Evolutionary conservation across 2,888 invertebrate genomes (phyloP).

Genomic region (Hyppa rectilinea): DNA sequence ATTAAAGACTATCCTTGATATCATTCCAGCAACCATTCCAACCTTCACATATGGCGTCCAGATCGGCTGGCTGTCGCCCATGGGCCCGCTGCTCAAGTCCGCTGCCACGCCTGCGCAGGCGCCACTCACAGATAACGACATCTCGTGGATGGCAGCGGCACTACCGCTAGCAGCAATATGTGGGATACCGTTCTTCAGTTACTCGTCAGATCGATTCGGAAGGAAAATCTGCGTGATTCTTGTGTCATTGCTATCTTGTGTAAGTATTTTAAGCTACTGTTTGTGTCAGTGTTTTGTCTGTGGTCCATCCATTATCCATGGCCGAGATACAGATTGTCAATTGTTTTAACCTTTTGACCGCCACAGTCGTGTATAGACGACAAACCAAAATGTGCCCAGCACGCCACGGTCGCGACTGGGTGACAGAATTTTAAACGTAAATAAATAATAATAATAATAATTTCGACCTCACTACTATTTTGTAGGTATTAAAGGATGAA

Average conservation of each 20-base stretch:
- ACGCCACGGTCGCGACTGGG: too few relatives aligned
- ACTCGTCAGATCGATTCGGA: conserved; percentile 84
- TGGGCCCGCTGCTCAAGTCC: conserved; percentile 83
- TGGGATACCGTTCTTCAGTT: conserved; percentile 89
- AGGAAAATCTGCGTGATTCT: conserved; percentile 87
- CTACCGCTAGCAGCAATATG: conserved; percentile 87
- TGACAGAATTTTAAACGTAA: too few relatives aligned
- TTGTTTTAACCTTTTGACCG: too few relatives aligned
- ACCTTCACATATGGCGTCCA: conserved; percentile 88
- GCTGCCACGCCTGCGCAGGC: conserved; percentile 72
- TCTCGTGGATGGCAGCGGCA: conserved; percentile 89
- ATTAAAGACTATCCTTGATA: neutral
- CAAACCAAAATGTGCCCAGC: too few relatives aligned
- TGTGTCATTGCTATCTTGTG: conserved; percentile 87
- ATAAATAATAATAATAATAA: too few relatives aligned
- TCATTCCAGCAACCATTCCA: conserved; percentile 85
- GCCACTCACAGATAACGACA: conserved; percentile 78
- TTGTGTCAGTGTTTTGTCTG: too few relatives aligned
- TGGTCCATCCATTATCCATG: too few relatives aligned
- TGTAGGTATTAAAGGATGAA: too few relatives aligned
- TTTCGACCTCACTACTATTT: too few relatives aligned
- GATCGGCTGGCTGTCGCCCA: conserved; percentile 89
- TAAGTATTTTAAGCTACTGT: conserved; percentile 73
- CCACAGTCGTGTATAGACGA: too few relatives aligned
- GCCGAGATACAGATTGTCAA: too few relatives aligned